Base-by-base conservation (phyloP, 2,113 vertebrate genomes). In the Suricata suricatta region DNA sequence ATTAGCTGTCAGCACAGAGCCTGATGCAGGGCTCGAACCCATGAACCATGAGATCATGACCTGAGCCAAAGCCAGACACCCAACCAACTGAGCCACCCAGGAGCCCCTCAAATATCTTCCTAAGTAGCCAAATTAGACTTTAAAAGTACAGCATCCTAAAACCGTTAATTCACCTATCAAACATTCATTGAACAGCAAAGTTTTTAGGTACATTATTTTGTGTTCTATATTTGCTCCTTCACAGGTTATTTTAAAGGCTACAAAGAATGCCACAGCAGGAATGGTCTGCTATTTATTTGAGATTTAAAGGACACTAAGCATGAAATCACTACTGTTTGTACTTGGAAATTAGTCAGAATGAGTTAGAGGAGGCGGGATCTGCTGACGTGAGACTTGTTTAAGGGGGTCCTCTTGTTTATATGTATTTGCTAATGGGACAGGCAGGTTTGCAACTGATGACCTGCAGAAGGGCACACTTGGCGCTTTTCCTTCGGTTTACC, bases 81-180 rank as follows among this genome's bases (percentile, higher is more conserved):
- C 41, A 41, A 41, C 41, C 41, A 5, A 41, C 41, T 41, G 41
- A 41, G 41, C 41, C 41, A 41, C 41, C 41, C 41, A 41, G 41
- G 41, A 5, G 41, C 41, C 41, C 41, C 41, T 88, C 33, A 27
- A 64, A 52, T 52, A 66, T 50, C 63, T 95, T 54, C 44, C 66
- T 81, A 74, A 91, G 76, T 50, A 60, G 54, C 8, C 66, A 85
- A 80, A 88, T 92, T 83, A 89, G 38, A 86, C 57, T 87, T 90
- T 64, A 82, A 66, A 96, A 88, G 27, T 69, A 90, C 27, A 82
- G 23, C 15, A 38, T 5, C 21, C 52, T 79, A 72, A 79, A 80
- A 71, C 10, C 95, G 74, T 87, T 72, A 33, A 31, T 79, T 79
- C n/a, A 57, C 23, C 63, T 95, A 47, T 68, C 74, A 95, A 63